Conservation (phyloP, 2,888 invertebrate species). For the Parnassius orleans region DNA sequence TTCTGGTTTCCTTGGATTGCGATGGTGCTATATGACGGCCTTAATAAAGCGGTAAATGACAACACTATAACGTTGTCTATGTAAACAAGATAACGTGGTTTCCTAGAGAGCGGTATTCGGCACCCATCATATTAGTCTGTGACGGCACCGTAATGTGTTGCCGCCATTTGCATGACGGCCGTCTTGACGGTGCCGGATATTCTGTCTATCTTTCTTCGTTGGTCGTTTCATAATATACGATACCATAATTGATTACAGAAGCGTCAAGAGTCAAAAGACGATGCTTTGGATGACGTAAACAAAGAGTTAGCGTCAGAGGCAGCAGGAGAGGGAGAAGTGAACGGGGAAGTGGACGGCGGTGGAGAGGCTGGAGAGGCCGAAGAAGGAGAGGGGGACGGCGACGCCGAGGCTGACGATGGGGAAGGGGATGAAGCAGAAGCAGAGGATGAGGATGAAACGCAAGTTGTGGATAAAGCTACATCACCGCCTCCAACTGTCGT, state of each 20-base stretch:
- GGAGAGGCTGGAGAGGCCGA: slow-evolving; percentile 42
- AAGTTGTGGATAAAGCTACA: slow-evolving; percentile 72
- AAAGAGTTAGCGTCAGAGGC: slow-evolving; percentile 43
- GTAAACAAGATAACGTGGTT: no score
- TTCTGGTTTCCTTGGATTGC: no score
- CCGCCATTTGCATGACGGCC: neutral
- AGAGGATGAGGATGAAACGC: slow-evolving; percentile 42
- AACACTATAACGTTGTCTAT: no score
- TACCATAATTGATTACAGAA: slow-evolving; percentile 45
- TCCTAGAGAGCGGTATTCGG: no score
- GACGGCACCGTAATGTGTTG: no score
- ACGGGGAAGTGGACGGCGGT: slow-evolving; percentile 35
- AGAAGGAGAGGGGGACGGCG: slow-evolving; percentile 48
- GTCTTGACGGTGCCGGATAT: neutral
- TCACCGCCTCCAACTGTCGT: slow-evolving; percentile 69
- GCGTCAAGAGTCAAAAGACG: slow-evolving; percentile 62
- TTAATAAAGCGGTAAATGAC: no score
- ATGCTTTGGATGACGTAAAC: slow-evolving; percentile 41
- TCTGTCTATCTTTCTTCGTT: neutral
- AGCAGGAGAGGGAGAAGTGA: slow-evolving; percentile 43
- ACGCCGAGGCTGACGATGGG: slow-evolving; percentile 47
- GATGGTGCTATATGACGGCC: no score
- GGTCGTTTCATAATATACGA: neutral
- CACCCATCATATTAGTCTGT: no score
- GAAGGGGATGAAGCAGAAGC: slow-evolving; percentile 44